Conservation (phyloP, 2,888 invertebrate genomes). For the Beris morrisii region DNA sequence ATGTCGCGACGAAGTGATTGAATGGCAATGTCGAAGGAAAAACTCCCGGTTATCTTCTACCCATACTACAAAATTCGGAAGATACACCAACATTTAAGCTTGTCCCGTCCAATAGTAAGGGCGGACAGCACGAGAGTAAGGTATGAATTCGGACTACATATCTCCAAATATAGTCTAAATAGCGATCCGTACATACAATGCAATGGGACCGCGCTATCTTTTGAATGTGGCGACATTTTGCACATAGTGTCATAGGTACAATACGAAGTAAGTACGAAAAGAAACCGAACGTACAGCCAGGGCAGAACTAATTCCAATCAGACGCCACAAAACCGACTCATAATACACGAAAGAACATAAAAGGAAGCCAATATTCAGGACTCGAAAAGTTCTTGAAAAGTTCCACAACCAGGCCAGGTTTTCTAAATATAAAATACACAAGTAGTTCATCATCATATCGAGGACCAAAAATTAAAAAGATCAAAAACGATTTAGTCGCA, state of each 20-base stretch:
- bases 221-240: conserved; percentile 88
- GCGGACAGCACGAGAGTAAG: conserved; percentile 82
- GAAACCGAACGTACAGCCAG: conserved; percentile 89
- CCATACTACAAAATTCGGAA: conserved; percentile 90
- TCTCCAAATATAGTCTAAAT: conserved; percentile 87
- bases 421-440: conserved; percentile 53
- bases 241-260: conserved; percentile 84
- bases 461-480: conserved; percentile 82
- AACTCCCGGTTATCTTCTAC: conserved; percentile 90
- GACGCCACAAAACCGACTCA: conserved; percentile 84
- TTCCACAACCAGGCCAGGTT: conserved; percentile 54
- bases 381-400: conserved; percentile 54
- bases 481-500: conserved; percentile 94
- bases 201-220: conserved; percentile 93
- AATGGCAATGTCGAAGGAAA: conserved; percentile 92
- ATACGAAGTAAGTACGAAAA: conserved; percentile 86
- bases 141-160: conserved; percentile 88
- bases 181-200: conserved; percentile 95
- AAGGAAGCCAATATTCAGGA: conserved; percentile 64
- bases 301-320: conserved; percentile 92
- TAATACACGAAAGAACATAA: conserved; percentile 70
- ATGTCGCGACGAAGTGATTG: conserved; percentile 95
- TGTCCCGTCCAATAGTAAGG: conserved; percentile 84
- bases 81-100: conserved; percentile 96
- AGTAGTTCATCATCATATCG: conserved; percentile 55